Evolutionary conservation across 1,140 invertebrate genomes (phyloP), one percentile per base, ranked within the genome.

Genomic region (Calycopis cecrops): DNA sequence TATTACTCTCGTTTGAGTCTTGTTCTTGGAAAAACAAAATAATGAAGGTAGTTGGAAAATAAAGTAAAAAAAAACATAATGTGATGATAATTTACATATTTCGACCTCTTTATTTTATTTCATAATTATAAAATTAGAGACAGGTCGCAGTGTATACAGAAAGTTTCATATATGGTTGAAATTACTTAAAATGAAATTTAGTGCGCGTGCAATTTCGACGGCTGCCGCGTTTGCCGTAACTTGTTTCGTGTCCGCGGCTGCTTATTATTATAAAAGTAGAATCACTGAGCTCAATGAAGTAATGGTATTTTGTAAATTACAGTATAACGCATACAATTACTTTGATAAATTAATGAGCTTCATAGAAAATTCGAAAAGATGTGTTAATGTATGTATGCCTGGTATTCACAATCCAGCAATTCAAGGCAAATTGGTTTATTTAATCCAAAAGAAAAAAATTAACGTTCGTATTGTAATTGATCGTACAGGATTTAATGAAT

Each of bases 291-390:
- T 84, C 37, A 87, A 87, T 65, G 79, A 87, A 73, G 81, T 87
- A 21, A 85, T 87, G 84, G 76, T 87, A 35, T 87, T 87, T 62
- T 87, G 81, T 60, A 87, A 87, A 66, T 57, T 87, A 33, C 84
- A 87, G 54, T 81, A 66, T 38, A 87, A 87, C 60, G 77, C 75
- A 9, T 75, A 72, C 37, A 82, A 81, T 57, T 87, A 74, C 58
- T 87, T 87, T 68, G 84, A 87, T 57, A 83, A 81, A 60, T 61
- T 87, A 51, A 69, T 85, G 28, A 82, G 81, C 57, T 84, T 78
- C 52, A 65, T 87, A 55, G 79, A 85, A 64, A 54, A 63, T 21
- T 79, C 84, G 9, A 80, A 79, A 53, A 40, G 68, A 50, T 70
- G 63, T 52, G 70, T 87, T 16, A 69, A 74, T 50, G 78, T 87